Evolutionary conservation across 2,888 invertebrate genomes (phyloP).

Genomic region (Acanthacorydalis orientalis): DNA sequence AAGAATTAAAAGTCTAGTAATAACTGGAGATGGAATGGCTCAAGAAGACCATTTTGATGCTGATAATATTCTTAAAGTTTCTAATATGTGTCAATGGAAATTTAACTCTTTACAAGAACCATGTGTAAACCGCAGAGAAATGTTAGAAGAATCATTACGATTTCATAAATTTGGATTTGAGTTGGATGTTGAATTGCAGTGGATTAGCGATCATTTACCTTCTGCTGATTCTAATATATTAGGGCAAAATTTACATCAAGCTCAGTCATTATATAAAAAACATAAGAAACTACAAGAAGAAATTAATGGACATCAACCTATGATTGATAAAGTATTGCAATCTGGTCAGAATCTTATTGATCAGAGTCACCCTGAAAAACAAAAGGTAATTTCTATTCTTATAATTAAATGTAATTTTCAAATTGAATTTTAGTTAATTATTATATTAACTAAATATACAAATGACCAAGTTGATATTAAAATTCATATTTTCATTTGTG

Average conservation of each 20-base stretch:
- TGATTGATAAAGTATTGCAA: constrained; percentile 67
- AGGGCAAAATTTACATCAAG: constrained; percentile 79
- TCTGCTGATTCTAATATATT: constrained; percentile 57
- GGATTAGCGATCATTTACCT: constrained; percentile 83
- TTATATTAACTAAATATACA: neutral
- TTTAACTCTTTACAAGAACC: constrained; percentile 58
- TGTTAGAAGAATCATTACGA: constrained; percentile 67
- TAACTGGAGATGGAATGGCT: constrained; percentile 76
- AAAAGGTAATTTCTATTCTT: constrained; percentile 35
- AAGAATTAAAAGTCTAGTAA: constrained; percentile 59
- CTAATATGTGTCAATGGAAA: constrained; percentile 51
- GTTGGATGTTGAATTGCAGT: constrained; percentile 80
- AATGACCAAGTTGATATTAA: constrained; percentile 1
- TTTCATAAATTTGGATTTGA: constrained; percentile 91
- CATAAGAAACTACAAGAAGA: constrained; percentile 87
- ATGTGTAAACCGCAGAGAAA: constrained; percentile 49
- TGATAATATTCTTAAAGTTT: constrained; percentile 63
- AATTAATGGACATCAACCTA: constrained; percentile 68
- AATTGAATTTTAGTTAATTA: neutral
- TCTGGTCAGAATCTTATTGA: constrained; percentile 60
- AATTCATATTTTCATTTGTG: neutral
- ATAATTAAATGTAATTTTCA: neutral
- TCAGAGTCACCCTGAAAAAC: constrained; percentile 62
- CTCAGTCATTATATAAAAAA: constrained; percentile 81
- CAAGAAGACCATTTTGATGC: constrained; percentile 92